These are phyloP conservation scores for Strigamia maritima DNA, from an alignment of 2,888 invertebrate genomes.

Conservation along the genomic window DNA sequence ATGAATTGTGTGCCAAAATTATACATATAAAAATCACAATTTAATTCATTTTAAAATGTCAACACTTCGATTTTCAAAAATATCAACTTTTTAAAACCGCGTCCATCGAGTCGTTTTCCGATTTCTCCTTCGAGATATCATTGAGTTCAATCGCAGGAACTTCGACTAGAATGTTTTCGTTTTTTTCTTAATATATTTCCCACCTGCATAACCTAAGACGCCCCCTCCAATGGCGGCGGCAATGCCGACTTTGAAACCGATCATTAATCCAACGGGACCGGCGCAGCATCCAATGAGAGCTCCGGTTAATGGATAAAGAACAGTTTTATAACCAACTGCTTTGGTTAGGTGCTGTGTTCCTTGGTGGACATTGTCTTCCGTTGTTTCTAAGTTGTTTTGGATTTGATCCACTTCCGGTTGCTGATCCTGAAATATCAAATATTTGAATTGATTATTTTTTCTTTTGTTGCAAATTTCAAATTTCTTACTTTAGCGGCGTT, in stretches of 20 bases:
- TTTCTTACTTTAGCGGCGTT: background rate
- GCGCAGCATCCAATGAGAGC: slow-evolving; percentile 22
- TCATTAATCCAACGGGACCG: slow-evolving; percentile 5
- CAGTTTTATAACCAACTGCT: background rate
- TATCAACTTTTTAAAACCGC: too few species aligned
- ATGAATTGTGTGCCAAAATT: slow-evolving; percentile 14
- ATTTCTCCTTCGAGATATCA: background rate
- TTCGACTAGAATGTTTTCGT: background rate
- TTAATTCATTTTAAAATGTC: background rate
- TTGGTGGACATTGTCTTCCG: slow-evolving; percentile 24
- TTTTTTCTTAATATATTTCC: background rate
- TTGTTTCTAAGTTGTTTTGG: background rate
- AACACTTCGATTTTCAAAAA: too few species aligned
- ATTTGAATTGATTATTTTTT: too few species aligned
- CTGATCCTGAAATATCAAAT: background rate
- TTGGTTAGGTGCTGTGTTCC: slow-evolving; percentile 1
- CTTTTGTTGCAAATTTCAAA: background rate
- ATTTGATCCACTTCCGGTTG: slow-evolving; percentile 14
- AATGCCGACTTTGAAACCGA: background rate
- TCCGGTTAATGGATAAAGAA: background rate
- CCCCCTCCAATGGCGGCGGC: background rate
- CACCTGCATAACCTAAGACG: background rate
- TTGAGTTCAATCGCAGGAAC: background rate
- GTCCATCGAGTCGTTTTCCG: background rate
- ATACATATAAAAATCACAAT: background rate